phyloP scores from a whole-genome alignment of 2,113 vertebrate species.

The Channa maculata region DNA sequence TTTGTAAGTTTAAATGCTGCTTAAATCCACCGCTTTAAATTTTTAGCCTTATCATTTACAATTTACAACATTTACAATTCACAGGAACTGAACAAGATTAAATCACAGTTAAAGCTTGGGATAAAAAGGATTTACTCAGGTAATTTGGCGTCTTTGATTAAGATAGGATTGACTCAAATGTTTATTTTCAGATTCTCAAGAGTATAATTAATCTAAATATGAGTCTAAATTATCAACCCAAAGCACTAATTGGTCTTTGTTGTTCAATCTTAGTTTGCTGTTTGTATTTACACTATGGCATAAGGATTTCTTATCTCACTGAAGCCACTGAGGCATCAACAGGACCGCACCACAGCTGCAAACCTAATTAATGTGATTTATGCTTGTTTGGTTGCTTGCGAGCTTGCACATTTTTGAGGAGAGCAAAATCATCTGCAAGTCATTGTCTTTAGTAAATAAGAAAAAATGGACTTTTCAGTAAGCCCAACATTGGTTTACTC shows the following conservation, averaged over 20 bases:
- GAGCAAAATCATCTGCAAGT: constrained; percentile 78
- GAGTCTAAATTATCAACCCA: constrained; percentile 67
- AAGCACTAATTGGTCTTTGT: constrained; percentile 74
- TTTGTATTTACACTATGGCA: constrained; percentile 72
- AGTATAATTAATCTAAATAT: constrained; percentile 73
- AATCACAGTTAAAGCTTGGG: constrained; percentile 44
- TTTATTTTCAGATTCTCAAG: constrained; percentile 67
- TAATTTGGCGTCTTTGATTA: constrained; percentile 69
- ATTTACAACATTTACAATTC: constrained; percentile 28
- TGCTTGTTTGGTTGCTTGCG: constrained; percentile 75
- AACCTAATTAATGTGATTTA: constrained; percentile 80
- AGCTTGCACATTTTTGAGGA: constrained; percentile 79
- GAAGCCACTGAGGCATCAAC: constrained; percentile 74
- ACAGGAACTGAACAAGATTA: constrained; percentile 26
- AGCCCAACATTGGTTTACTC: constrained; percentile 51
- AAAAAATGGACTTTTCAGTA: constrained; percentile 62
- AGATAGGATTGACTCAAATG: constrained; percentile 63
- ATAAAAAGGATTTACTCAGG: constrained; percentile 64
- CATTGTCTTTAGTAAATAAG: constrained; percentile 78
- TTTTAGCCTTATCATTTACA: constrained; percentile 1
- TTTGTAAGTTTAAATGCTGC: constrained; percentile 5
- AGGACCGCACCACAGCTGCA: constrained; percentile 73
- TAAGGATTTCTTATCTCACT: constrained; percentile 73
- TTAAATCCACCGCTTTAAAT: constrained; percentile 14
- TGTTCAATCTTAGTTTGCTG: constrained; percentile 67